These are phyloP conservation scores for Hemibagrus guttatus DNA, from an alignment of 2,797 vertebrate species.

Conservation along the genomic window DNA sequence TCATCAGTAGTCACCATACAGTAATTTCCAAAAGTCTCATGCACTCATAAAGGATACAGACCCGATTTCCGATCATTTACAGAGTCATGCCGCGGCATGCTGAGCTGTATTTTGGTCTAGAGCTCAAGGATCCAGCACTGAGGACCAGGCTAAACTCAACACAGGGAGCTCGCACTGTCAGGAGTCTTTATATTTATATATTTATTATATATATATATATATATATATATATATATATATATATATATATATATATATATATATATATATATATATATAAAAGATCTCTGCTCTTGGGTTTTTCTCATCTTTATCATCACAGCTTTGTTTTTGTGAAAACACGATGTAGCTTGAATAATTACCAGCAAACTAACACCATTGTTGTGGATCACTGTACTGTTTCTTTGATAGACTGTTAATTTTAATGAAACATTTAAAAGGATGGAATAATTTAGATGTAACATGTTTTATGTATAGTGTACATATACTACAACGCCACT, in stretches of 20 bases:
- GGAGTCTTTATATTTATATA: neutral
- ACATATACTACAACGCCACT: neutral
- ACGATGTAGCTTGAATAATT: neutral
- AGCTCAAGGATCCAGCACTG: neutral
- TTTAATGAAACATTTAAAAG: neutral
- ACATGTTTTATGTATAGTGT: neutral
- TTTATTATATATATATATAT: too few species aligned
- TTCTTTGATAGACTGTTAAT: neutral
- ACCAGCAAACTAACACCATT: neutral
- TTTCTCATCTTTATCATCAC: neutral
- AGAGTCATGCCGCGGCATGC: neutral
- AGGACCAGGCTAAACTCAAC: neutral
- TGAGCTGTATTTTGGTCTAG: neutral
- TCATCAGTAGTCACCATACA: neutral
- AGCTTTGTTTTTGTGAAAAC: too few species aligned
- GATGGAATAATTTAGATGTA: neutral
- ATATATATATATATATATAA: too few species aligned
- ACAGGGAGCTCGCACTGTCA: neutral
- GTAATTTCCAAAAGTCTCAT: neutral
- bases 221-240: too few species aligned
- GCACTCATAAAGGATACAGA: neutral
- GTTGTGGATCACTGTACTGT: neutral
- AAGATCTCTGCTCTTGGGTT: neutral
- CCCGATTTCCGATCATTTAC: neutral
- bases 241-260: too few species aligned